Evolutionary conservation across 2,797 vertebrate species (phyloP), one percentile per base, ranked within the genome.

Genomic region (Aplochiton taeniatus): DNA sequence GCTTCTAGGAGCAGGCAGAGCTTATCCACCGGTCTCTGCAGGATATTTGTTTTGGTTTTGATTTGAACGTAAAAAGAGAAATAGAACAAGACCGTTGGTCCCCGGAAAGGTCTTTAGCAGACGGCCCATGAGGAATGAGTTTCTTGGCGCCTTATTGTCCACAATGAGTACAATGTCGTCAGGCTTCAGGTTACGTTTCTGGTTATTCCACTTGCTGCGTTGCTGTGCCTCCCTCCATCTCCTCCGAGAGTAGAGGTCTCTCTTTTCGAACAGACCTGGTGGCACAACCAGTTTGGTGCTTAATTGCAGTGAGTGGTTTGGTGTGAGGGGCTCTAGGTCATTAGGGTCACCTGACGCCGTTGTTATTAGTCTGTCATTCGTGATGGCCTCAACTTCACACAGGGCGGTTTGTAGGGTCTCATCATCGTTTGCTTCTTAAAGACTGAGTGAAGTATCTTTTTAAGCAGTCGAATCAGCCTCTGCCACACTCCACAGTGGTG

Each of bases 141-240:
- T 63, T 11, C 13, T 63, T 41, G 68, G 54, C 14, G 54, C 17
- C 17, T 41, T 57, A 43, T 58, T 20, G 16, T 58, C 61, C 42
- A 68, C 50, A 31, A 68, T 68, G 50, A 68, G 48, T 4, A 68
- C 58, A 45, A 61, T 43, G 43, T 55, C 58, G 53, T 54, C 31
- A 4, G 46, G 54, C 6, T 41, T 42, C 18, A 62, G 9, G 9
- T 69, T 58, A 31, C 62, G 54, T 44, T 61, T 61, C 11, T 9
- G 13, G 16, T 44, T 41, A 54, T 57, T 59, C 41, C 20, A 48
- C 60, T 62, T 56, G 5, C 41, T 18, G 41, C 46, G 0, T 19
- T 66, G 48, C 16, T 70, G 65, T 13, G 60, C 19, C 31, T 66
- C 48, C 31, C 55, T 57, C 58, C 46, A 66, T 61, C 58, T 57